These are phyloP conservation scores for Scaptomyza pallida DNA, from an alignment of 1,140 invertebrate species.

Conservation along the genomic window DNA sequence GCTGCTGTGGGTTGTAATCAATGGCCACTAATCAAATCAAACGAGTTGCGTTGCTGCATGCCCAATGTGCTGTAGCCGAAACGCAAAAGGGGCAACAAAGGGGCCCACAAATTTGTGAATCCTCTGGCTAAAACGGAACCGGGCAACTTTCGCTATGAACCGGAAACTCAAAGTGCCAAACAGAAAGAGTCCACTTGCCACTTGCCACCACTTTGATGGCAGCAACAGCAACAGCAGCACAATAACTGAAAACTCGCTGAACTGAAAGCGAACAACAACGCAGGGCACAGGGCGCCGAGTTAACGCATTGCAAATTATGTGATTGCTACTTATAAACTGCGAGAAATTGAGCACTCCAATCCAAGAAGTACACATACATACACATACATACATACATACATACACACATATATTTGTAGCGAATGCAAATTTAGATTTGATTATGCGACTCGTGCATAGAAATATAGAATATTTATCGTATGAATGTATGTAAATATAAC, in stretches of 20 bases:
- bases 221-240: conserved; percentile 6
- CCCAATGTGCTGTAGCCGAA: conserved; percentile 13
- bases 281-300: background rate
- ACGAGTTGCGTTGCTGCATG: conserved; percentile 50
- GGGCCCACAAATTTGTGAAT: conserved; percentile 7
- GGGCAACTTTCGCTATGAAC: conserved; percentile 35
- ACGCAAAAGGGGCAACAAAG: background rate
- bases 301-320: conserved; percentile 1
- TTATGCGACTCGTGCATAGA: too few relatives aligned
- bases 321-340: background rate
- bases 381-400: background rate
- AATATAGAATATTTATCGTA: too few relatives aligned
- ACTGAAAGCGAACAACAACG: background rate
- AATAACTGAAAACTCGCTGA: conserved; percentile 17
- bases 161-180: conserved; percentile 40
- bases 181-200: conserved; percentile 10
- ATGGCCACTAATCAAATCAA: conserved; percentile 69
- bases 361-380: background rate
- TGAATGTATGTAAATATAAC: too few relatives aligned
- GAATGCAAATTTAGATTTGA: too few relatives aligned
- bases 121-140: conserved; percentile 18
- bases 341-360: background rate
- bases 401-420: too few relatives aligned
- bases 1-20: conserved; percentile 48
- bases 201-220: conserved; percentile 16